Conservation (phyloP, 2,113 vertebrate genomes). For the Callorhinus ursinus region DNA sequence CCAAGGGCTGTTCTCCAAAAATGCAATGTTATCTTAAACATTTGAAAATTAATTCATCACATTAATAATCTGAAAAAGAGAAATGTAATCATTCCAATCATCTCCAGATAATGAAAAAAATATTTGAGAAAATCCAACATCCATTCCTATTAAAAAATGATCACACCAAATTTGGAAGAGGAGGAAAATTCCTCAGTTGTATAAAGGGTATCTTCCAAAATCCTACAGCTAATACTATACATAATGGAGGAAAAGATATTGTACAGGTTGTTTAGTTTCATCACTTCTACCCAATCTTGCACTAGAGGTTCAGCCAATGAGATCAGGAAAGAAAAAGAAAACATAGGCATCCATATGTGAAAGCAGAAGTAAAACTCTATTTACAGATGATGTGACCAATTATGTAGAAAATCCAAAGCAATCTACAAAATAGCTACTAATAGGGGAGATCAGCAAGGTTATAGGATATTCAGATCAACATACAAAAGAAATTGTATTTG, state of each 20-base stretch:
- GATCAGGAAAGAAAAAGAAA: background rate
- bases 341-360: background rate
- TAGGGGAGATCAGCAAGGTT: background rate
- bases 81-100: background rate
- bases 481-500: background rate
- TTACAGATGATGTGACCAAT: background rate
- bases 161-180: background rate
- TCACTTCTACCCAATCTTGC: background rate
- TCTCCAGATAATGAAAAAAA: background rate
- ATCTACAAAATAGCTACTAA: background rate
- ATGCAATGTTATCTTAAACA: background rate
- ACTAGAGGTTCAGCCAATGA: background rate
- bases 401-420: background rate
- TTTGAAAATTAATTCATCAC: background rate
- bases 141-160: background rate
- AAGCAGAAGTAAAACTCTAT: background rate
- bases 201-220: background rate
- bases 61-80: background rate
- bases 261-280: background rate
- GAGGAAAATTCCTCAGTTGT: background rate
- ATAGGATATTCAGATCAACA: background rate
- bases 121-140: background rate
- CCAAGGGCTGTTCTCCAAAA: background rate
- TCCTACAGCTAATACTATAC: background rate
- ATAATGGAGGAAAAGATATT: background rate